These are phyloP conservation scores for Leucophenga maculata DNA, from an alignment of 2,888 invertebrate genomes.

Conservation along the genomic window DNA sequence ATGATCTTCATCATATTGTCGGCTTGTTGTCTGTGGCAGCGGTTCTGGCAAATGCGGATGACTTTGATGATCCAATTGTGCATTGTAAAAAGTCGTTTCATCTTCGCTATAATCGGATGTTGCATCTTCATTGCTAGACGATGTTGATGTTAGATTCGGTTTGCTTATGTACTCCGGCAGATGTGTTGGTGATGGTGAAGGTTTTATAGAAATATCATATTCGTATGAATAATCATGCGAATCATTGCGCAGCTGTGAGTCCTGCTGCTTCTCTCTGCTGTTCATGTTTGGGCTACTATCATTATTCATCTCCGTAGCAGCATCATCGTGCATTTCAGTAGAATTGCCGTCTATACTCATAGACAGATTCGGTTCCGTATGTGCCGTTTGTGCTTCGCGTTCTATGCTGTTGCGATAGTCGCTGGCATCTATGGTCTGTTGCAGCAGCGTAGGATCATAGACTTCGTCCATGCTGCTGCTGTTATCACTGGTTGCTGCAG, in stretches of 20 bases:
- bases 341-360: neutral
- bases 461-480: constrained; percentile 47
- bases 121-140: neutral
- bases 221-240: neutral
- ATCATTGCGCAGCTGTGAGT: neutral
- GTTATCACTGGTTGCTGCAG: neutral
- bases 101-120: constrained; percentile 2
- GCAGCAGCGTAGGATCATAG: constrained; percentile 56
- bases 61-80: neutral
- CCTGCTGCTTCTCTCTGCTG: neutral
- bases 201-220: neutral
- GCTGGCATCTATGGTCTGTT: constrained; percentile 49
- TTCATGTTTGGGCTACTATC: neutral
- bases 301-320: neutral
- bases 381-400: constrained; percentile 24
- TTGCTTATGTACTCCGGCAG: too few species aligned
- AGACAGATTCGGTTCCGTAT: neutral
- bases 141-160: neutral
- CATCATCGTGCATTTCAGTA: neutral
- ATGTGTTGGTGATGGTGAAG: neutral
- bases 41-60: neutral
- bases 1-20: neutral
- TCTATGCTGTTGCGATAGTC: constrained; percentile 49
- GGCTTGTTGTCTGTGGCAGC: neutral
- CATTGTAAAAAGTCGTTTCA: neutral